These are phyloP conservation scores for Eucriotettix oculatus DNA, from an alignment of 2,888 invertebrate species.

Conservation along the genomic window DNA sequence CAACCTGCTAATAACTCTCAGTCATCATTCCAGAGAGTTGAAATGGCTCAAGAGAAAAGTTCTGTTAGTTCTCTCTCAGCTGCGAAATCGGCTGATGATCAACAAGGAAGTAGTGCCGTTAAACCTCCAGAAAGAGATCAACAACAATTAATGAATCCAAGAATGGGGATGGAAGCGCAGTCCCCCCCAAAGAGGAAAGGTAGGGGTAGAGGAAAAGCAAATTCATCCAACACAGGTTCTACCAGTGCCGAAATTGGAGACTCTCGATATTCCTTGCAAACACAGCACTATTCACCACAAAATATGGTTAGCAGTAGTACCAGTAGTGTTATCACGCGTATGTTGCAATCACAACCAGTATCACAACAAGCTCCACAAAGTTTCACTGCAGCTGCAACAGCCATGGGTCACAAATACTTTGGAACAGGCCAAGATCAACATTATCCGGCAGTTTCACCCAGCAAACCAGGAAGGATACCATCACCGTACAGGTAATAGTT, in stretches of 20 bases:
- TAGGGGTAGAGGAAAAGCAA: conserved; percentile 9
- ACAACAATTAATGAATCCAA: too few species aligned
- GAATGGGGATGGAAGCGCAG: background rate
- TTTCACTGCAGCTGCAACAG: conserved; percentile 25
- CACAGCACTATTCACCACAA: background rate
- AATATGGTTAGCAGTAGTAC: background rate
- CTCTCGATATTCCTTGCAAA: background rate
- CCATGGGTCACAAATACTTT: conserved; percentile 28
- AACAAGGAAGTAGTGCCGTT: too few species aligned
- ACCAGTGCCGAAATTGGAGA: conserved; percentile 24
- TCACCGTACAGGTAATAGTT: background rate
- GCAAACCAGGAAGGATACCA: background rate
- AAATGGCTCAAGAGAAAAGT: too few species aligned
- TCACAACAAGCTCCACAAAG: conserved; percentile 20
- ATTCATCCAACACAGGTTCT: conserved; percentile 33
- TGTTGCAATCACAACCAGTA: conserved; percentile 35
- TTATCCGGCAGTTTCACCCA: background rate
- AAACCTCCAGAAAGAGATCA: too few species aligned
- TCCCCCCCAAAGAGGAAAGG: conserved; percentile 9
- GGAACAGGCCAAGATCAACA: conserved; percentile 13
- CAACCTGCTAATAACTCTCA: background rate
- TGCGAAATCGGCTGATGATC: too few species aligned
- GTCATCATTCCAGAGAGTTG: too few species aligned
- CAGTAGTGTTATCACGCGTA: conserved; percentile 36
- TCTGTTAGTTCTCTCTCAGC: too few species aligned